These are phyloP conservation scores for Tamandua tetradactyla DNA, from an alignment of 2,797 vertebrate genomes.

Conservation along the genomic window DNA sequence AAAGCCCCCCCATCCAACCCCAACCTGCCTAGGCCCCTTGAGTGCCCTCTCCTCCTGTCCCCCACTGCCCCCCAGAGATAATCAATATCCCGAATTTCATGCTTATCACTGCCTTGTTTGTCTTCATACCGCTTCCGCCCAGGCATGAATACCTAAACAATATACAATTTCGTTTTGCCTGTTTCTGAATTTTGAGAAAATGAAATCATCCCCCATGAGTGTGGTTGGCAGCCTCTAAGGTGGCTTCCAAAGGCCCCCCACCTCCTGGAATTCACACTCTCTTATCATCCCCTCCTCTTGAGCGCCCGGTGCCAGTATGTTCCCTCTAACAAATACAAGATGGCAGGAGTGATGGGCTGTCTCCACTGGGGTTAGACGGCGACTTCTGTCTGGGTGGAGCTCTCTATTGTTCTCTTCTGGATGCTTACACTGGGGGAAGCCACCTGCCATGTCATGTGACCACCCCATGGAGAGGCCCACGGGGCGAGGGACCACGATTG, in stretches of 20 bases:
- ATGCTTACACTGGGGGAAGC: neutral
- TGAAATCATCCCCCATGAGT: neutral
- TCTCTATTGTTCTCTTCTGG: neutral
- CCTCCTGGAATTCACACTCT: neutral
- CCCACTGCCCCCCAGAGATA: neutral
- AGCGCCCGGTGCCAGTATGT: neutral
- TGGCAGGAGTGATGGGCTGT: neutral
- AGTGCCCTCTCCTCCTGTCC: accelerated
- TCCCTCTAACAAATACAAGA: neutral
- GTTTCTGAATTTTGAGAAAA: neutral
- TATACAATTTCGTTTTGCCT: neutral
- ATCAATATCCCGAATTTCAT: neutral
- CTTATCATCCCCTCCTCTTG: neutral
- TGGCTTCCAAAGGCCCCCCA: too few relatives aligned
- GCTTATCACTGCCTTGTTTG: neutral
- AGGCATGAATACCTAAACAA: neutral
- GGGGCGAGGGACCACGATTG: neutral
- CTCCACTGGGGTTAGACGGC: neutral
- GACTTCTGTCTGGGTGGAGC: neutral
- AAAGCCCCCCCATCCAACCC: accelerated
- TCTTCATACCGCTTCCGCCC: neutral
- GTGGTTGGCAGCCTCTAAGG: neutral
- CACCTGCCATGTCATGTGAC: neutral
- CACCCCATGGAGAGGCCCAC: neutral
- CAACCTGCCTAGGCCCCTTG: accelerated